Evolutionary conservation across 2,888 invertebrate genomes (phyloP), one percentile per base, ranked within the genome.

Genomic region (Cerceris ruficornis): DNA sequence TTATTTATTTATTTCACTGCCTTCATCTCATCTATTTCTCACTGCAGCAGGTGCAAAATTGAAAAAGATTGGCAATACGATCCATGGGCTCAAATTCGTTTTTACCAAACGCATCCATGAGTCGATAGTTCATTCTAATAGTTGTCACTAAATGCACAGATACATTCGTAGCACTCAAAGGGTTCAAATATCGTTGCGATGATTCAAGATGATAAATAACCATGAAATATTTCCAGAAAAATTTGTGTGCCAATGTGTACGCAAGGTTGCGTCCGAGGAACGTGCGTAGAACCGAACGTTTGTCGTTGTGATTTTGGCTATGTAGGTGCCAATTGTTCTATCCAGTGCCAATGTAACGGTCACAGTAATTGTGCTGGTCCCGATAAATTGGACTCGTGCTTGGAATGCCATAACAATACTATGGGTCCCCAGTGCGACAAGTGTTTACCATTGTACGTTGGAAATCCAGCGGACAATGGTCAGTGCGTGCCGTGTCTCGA

Each of bases 281-380:
- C 94, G 15, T 98, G 98, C 91, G 93, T 97, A 17, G 95, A 96
- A 87, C 98, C 98, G 65, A 95, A 97, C 90, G 94, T 95, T 75
- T 98, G 98, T 89, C 94, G 95, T 80, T 98, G 98, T 91, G 96
- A 98, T 93, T 98, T 99, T 93, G 98, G 98, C 72, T 98, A 97
- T 92, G 98, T 98, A 39, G 98, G 98, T 68, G 95, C 96, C 84
- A 98, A 98, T 93, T 99, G 98, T 92, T 97, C 97, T 86, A 97
- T 97, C 80, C 97, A 98, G 92, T 98, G 98, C 91, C 96, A 97
- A 91, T 99, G 98, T 92, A 98, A 98, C 91, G 98, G 98, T 0
- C 98, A 98, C 93, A 96, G 98, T 72, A 95, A 98, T 91, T 99
- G 98, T 91, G 96, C 95, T 87, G 97, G 98, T 0, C 97, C 97